Evolutionary conservation across 2,888 invertebrate species (phyloP), one percentile per base, ranked within the genome.

Genomic region (Tiphia femorata): DNA sequence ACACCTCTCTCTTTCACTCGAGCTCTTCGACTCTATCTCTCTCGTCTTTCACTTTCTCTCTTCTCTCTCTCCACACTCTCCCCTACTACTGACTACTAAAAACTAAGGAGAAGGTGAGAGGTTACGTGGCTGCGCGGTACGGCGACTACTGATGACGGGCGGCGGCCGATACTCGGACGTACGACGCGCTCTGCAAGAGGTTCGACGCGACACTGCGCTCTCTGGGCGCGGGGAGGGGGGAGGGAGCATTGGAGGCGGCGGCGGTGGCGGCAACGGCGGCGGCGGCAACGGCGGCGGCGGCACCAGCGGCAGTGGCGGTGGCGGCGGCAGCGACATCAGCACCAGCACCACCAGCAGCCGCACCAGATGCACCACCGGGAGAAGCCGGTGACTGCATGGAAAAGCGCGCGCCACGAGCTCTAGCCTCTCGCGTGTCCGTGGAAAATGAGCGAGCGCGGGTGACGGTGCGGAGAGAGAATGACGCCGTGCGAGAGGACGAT

Each of bases 201-300:
- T 83, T 82, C 82, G 75, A 81, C 82, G 82, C 82, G 82, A 83
- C 81, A 82, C 82, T 83, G 82, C 79, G 79, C 80, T 80, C 76
- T 73, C 67, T 62, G 71, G 64, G 76, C 72, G 80, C 80, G 80
- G 80, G 69, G 75, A 71, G 73, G 79, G 72, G 70, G 58, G 62
- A 67, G 67, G 67, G 64, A 52, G 62, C 64, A 59, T 62, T 55
- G 23, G 55, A 47, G 55, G 53, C 48, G 58, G 49, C 29, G 51
- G 58, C 52, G 67, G 43, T 50, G 56, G 64, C 62, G 60, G 60
- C 37, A 41, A 56, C 50, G 65, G 48, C 57, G 17, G 49, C 49
- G 55, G 88, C 87, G 86, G 86, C 84, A 86, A 84, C 88, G 87
- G 88, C 59, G 75, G 78, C 84, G 84, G 84, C 85, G 86, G 86